Evolutionary conservation across 2,888 invertebrate genomes (phyloP), one percentile per base, ranked within the genome.

Genomic region (Polia nebulosa): DNA sequence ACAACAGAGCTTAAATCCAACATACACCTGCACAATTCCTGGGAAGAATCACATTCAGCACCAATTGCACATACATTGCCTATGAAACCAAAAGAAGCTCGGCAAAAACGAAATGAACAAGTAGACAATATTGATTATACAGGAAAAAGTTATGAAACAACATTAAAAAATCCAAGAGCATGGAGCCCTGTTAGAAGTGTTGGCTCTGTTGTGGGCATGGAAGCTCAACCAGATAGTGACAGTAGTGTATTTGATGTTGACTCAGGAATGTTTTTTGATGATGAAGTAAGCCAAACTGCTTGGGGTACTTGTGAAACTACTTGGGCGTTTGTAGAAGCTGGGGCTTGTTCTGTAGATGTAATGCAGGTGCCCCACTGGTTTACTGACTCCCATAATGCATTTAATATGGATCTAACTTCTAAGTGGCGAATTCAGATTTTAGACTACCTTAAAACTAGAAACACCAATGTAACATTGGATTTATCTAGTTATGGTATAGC

Each of bases 161-260:
- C 97, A 79, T 92, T 97, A n/a, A 97, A 97, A 85, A 98, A 98
- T 92, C 98, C 98, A 25, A 96, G 98, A 85, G 98, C 98, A 34
- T 98, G 98, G 98, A 98, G 98, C 87, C 98, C 98, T 22, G 98
- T 98, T n/a, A 96, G 98, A 78, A 98, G 98, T 87, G 98, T 98
- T 11, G 98, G 98, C 13, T 98, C 98, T 29, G 97, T 98, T 57
- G 97, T 97, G 25, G 98, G 98, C 2, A 97, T 97, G 86, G 98
- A 98, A 92, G 98, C 97, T n/a, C 98, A 98, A 90, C 98, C 98
- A 4, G 98, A 98, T 88, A 97, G 97, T 77, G 98, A 98, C 88
- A 97, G 98, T 59, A 97, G 97, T 86, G 97, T 98, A 13, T 98
- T 98, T 91, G 97, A 97, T 95, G 96, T 97, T 6, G 98, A 98